These are phyloP conservation scores for Lucilia cuprina DNA, from an alignment of 1,140 invertebrate species.

Conservation along the genomic window DNA sequence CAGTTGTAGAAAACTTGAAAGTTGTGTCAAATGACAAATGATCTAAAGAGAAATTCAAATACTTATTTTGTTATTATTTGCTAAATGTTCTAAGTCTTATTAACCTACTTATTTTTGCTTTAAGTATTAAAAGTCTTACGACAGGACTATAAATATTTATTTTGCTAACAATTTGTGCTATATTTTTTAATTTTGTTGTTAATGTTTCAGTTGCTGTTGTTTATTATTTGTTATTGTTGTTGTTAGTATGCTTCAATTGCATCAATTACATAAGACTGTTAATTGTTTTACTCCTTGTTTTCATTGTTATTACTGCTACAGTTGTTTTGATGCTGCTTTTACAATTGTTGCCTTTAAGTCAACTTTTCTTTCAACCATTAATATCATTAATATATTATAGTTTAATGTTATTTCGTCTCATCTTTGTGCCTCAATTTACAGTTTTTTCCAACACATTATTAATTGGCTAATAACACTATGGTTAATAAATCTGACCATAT, in stretches of 20 bases:
- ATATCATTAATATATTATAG: too few relatives aligned
- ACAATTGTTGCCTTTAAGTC: too few relatives aligned
- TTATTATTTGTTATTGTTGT: background rate
- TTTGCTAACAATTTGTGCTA: background rate
- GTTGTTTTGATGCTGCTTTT: too few relatives aligned
- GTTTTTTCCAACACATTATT: too few relatives aligned
- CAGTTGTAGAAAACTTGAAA: background rate
- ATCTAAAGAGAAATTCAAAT: too few relatives aligned
- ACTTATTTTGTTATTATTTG: background rate
- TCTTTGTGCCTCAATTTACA: too few relatives aligned
- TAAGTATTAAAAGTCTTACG: too few relatives aligned
- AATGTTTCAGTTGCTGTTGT: background rate
- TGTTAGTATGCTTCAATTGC: background rate
- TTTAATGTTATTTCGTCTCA: too few relatives aligned
- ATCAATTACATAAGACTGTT: constrained; percentile 26
- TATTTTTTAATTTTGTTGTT: background rate
- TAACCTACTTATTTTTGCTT: background rate
- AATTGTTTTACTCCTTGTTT: constrained; percentile 19
- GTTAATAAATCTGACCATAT: too few relatives aligned
- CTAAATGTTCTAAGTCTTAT: background rate
- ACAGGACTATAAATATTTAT: background rate
- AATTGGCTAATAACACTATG: too few relatives aligned
- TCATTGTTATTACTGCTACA: too few relatives aligned
- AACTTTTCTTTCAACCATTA: too few relatives aligned
- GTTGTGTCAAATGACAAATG: background rate